phyloP scores from a whole-genome alignment of 2,797 vertebrate genomes.

The Phoebastria nigripes region DNA sequence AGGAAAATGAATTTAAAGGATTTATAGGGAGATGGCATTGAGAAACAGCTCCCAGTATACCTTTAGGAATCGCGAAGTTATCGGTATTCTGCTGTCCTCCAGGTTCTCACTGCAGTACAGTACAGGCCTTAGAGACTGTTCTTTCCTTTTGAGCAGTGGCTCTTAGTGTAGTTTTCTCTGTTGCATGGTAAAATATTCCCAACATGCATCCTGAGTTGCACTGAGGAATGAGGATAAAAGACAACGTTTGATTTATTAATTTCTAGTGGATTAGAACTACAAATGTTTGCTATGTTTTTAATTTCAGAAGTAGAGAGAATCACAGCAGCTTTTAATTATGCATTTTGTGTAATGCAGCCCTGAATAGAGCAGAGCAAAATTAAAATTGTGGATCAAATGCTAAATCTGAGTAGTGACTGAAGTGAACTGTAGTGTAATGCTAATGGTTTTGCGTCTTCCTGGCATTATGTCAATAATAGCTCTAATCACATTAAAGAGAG shows the following conservation, averaged over 20 bases:
- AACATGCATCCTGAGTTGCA: constrained; percentile 66
- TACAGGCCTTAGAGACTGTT: constrained; percentile 6
- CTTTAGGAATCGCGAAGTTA: constrained; percentile 2
- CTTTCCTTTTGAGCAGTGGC: constrained; percentile 24
- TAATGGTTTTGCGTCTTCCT: constrained; percentile 98
- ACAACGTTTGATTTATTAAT: constrained; percentile 82
- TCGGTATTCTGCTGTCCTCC: not conserved
- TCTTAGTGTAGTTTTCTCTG: constrained; percentile 35
- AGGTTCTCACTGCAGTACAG: not conserved
- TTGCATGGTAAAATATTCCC: constrained; percentile 68
- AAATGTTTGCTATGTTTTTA: constrained; percentile 83
- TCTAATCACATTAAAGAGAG: constrained; percentile 99
- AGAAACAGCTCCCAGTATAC: constrained; percentile 17
- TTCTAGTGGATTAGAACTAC: constrained; percentile 80
- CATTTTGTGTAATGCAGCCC: constrained; percentile 78
- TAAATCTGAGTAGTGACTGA: constrained; percentile 80
- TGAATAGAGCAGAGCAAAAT: constrained; percentile 81
- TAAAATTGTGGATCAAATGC: constrained; percentile 84
- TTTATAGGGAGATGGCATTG: constrained; percentile 22
- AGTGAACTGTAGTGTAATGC: constrained; percentile 83
- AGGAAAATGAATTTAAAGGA: constrained; percentile 52
- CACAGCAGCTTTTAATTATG: constrained; percentile 83
- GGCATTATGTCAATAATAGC: constrained; percentile 99
- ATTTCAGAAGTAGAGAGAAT: constrained; percentile 79
- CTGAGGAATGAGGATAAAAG: constrained; percentile 74